These are phyloP conservation scores for Globodera ellingtonae DNA, from an alignment of 1,140 invertebrate species.

Conservation along the genomic window DNA sequence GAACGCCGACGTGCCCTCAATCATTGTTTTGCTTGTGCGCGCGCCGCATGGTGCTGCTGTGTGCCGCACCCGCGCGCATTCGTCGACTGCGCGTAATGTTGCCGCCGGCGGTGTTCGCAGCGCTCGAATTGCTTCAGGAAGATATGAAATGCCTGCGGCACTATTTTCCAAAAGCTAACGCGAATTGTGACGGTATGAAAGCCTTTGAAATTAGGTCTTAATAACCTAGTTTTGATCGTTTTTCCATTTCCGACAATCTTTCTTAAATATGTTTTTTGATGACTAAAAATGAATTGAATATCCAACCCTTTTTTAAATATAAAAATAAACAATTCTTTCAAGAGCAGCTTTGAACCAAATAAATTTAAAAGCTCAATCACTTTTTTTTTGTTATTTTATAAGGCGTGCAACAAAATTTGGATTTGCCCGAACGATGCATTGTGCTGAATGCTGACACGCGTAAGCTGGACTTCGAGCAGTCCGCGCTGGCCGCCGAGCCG, in stretches of 20 bases:
- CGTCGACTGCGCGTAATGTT: background rate
- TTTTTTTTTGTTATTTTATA: background rate
- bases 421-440: background rate
- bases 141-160: constrained; percentile 1
- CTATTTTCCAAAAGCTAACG: background rate
- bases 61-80: background rate
- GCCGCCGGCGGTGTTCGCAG: background rate
- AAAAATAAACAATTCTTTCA: too few relatives aligned
- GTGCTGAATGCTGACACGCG: constrained; percentile 14
- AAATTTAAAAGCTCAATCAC: too few relatives aligned
- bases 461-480: constrained; percentile 25
- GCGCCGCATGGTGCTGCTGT: background rate
- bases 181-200: background rate
- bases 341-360: too few relatives aligned
- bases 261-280: too few relatives aligned
- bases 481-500: constrained; percentile 21
- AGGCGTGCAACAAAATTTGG: background rate
- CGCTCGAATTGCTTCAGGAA: background rate
- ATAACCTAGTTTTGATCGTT: too few relatives aligned
- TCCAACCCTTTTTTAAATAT: too few relatives aligned
- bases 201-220: too few relatives aligned
- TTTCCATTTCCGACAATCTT: too few relatives aligned
- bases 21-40: constrained; percentile 7
- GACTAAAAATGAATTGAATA: too few relatives aligned
- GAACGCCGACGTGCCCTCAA: background rate